phyloP scores from a whole-genome alignment of 2,797 vertebrate species.

The Epinephelus coioides region DNA sequence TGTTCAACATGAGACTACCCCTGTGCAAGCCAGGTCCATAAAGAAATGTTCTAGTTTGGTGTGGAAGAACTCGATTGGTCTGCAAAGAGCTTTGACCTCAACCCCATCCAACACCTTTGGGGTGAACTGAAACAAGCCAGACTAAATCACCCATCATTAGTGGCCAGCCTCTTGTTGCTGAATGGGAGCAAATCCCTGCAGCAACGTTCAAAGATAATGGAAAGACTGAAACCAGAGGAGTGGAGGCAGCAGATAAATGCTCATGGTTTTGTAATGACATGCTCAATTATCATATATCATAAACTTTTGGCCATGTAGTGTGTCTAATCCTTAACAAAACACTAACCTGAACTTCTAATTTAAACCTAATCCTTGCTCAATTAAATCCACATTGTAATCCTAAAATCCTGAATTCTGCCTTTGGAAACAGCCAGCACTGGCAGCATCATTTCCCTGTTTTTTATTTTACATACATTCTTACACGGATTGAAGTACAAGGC shows the following conservation, averaged over 20 bases:
- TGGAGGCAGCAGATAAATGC: slow-evolving; percentile 1
- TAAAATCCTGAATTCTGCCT: neutral
- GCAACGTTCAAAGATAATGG: neutral
- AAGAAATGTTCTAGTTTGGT: neutral
- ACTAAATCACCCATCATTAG: neutral
- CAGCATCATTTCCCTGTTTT: neutral
- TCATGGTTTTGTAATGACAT: neutral
- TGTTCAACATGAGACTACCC: neutral
- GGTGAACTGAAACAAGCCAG: neutral
- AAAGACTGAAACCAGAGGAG: neutral
- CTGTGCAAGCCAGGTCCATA: neutral
- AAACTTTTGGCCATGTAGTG: neutral
- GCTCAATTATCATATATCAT: neutral
- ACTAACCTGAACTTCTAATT: neutral
- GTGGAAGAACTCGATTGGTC: neutral
- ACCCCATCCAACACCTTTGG: neutral
- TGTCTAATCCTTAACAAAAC: neutral
- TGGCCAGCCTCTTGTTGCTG: neutral
- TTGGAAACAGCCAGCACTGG: neutral
- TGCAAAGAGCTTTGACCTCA: neutral
- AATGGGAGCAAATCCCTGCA: neutral
- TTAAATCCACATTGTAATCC: neutral
- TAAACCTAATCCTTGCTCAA: neutral
- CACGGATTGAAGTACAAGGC: neutral
- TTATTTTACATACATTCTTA: neutral